These are phyloP conservation scores for Panurus biarmicus DNA, from an alignment of 2,113 vertebrate species.

Conservation along the genomic window DNA sequence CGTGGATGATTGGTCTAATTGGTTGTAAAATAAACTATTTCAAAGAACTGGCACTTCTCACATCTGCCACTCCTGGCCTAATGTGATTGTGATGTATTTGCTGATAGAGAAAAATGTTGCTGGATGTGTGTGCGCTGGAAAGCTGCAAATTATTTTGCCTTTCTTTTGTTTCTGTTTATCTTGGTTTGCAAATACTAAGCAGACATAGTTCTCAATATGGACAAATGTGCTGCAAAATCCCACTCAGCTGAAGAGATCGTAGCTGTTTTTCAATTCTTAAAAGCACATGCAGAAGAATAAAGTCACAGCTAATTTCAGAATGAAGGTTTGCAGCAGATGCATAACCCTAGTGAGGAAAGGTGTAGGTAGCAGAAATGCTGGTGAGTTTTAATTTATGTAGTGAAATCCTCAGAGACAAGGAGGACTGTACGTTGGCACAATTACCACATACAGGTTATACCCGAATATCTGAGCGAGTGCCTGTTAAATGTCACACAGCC, in stretches of 20 bases:
- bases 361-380: neutral
- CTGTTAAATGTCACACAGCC: neutral
- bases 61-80: neutral
- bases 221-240: slow-evolving; percentile 45
- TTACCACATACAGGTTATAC: neutral
- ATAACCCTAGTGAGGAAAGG: neutral
- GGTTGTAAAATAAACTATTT: slow-evolving; percentile 47
- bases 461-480: neutral
- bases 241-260: slow-evolving; percentile 7
- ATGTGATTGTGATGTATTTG: slow-evolving; percentile 33
- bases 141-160: slow-evolving; percentile 43
- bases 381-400: neutral
- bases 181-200: slow-evolving; percentile 56
- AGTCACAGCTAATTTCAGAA: neutral
- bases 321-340: neutral
- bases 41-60: slow-evolving; percentile 45
- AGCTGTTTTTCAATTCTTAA: slow-evolving; percentile 41
- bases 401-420: neutral
- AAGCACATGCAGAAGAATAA: slow-evolving; percentile 18
- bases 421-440: neutral
- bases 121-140: neutral
- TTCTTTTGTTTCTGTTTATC: slow-evolving; percentile 58
- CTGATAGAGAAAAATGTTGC: slow-evolving; percentile 39
- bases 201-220: slow-evolving; percentile 15
- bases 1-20: slow-evolving; percentile 24